Base-by-base conservation (phyloP, 1,140 invertebrate genomes). In the Temnothorax curvispinosus region DNA sequence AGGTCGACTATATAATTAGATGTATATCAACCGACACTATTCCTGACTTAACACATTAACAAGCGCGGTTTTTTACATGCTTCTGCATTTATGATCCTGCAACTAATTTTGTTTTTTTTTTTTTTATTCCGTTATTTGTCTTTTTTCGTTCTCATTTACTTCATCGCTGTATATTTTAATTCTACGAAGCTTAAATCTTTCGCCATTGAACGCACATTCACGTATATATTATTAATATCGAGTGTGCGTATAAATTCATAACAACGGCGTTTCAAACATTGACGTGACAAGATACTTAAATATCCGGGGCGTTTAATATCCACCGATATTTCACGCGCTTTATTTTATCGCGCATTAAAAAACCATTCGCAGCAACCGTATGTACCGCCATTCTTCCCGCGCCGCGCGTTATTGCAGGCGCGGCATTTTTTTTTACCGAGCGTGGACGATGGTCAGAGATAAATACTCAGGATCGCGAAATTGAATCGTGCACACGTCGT, bases 381-480 rank as follows among this genome's bases (percentile, higher is more conserved):
- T 75, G 54, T 15, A 38, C 80, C 18, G 41, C 13, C 41, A 75
- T 74, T 75, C 41, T 60, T 47, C 13, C 32, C 80, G 54, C n/a
- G 6, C 15, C 80, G 54, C n/a, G 6, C 15, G 11, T 60, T 84
- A 84, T 84, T 84, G 69, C 54, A 13, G 27, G 41, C 54, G n/a
- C 54, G 27, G 67, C 67, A 38, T 75, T 84, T 84, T 74, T 27
- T 81, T 74, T 62, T 35, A 15, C 35, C n/a, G 11, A 32, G 27
- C 80, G 32, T 21, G 69, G 15, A 74, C 41, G 69, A 84, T 62
- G 69, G 80, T 84, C 80, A 84, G 80, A 84, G 80, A 84, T 84
- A 84, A 84, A 84, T 84, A 84, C 54, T 60, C 80, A 75, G 80
- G 69, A 75, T 84, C 69, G 80, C 69, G 80, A 84, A 84, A 84